These are phyloP conservation scores for Ellobius talpinus DNA, from an alignment of 2,113 vertebrate species.

Conservation along the genomic window DNA sequence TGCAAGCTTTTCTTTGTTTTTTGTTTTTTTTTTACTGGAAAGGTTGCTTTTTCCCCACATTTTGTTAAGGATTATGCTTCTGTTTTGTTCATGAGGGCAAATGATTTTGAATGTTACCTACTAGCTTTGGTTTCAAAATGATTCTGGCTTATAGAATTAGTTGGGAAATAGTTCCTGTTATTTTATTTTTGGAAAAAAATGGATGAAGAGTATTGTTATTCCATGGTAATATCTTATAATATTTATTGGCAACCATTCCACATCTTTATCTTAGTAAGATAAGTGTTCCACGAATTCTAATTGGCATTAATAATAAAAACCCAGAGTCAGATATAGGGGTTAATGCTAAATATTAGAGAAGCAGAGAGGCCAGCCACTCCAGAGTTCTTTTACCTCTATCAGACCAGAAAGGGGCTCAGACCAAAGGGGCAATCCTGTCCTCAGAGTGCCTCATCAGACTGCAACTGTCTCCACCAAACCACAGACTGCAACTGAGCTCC, in stretches of 20 bases:
- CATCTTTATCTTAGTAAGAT: neutral
- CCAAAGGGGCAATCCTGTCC: too few relatives aligned
- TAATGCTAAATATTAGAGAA: too few relatives aligned
- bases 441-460: too few relatives aligned
- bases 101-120: neutral
- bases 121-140: neutral
- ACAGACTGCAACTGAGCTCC: too few relatives aligned
- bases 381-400: too few relatives aligned
- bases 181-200: conserved; percentile 9
- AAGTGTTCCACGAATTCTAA: neutral
- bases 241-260: neutral
- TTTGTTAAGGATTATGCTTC: neutral
- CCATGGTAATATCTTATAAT: neutral
- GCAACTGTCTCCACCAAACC: too few relatives aligned
- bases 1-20: neutral
- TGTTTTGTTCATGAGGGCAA: neutral
- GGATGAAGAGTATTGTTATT: neutral
- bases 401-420: too few relatives aligned
- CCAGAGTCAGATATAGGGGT: too few relatives aligned
- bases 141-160: neutral
- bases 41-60: neutral
- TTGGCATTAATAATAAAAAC: too few relatives aligned
- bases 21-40: neutral
- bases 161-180: neutral
- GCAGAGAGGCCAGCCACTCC: too few relatives aligned